Evolutionary conservation across 2,888 invertebrate genomes (phyloP).

Genomic region (Ochropleura leucogaster): DNA sequence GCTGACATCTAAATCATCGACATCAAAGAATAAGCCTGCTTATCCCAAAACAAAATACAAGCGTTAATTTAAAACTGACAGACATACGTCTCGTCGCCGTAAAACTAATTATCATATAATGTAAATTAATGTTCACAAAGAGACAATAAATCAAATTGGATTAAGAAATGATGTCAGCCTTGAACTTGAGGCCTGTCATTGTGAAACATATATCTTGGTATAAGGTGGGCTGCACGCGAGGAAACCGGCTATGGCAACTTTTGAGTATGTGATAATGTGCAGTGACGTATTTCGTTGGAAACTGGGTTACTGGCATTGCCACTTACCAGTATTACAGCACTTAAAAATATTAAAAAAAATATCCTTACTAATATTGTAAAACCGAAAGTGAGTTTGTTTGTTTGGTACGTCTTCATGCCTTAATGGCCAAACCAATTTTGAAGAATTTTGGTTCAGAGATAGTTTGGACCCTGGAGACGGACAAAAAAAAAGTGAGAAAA

Average conservation of each 20-base stretch:
- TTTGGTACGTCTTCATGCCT: too few species aligned
- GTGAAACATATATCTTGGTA: slow-evolving; percentile 26
- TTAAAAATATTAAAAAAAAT: too few species aligned
- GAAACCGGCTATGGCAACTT: slow-evolving; percentile 12
- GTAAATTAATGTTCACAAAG: slow-evolving; percentile 34
- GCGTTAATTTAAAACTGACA: slow-evolving; percentile 10
- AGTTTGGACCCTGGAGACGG: too few species aligned
- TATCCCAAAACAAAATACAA: slow-evolving; percentile 8
- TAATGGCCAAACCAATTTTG: too few species aligned
- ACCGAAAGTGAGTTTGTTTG: too few species aligned
- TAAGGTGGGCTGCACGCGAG: slow-evolving; percentile 32
- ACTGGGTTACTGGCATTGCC: slow-evolving; percentile 1
- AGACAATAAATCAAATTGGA: slow-evolving; percentile 55
- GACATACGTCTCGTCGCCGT: slow-evolving; percentile 8
- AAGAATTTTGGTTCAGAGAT: too few species aligned
- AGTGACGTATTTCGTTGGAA: slow-evolving; percentile 21
- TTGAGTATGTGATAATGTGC: slow-evolving; percentile 6
- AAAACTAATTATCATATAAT: slow-evolving; percentile 44
- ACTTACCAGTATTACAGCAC: background rate
- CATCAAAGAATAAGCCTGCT: background rate
- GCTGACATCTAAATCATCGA: too few species aligned
- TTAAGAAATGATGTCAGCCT: slow-evolving; percentile 53
- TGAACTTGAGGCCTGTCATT: slow-evolving; percentile 60
- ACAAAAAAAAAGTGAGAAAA: too few species aligned
- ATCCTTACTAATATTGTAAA: too few species aligned